A percentile compares a stretch with the other conserved stretches of the same genome.
Conservation (phyloP, 2,113 vertebrate genomes). For the Poeciliopsis occidentalis region DNA sequence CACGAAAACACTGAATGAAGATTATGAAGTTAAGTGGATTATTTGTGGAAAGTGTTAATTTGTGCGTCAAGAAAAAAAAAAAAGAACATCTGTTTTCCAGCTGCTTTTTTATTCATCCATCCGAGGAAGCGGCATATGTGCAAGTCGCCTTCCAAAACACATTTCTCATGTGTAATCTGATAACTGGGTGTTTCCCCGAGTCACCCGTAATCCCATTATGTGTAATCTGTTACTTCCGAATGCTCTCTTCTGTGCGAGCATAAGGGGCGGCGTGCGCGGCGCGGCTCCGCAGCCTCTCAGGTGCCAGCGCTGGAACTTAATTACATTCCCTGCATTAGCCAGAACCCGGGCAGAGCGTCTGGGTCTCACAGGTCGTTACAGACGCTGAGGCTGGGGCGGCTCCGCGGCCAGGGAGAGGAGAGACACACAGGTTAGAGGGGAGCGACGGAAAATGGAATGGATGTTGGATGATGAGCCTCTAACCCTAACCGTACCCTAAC, state of each 20-base stretch:
- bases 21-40: slow-evolving; percentile 66
- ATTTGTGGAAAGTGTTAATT: slow-evolving; percentile 25
- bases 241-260: slow-evolving; percentile 26
- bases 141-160: slow-evolving; percentile 4
- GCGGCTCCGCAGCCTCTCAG: slow-evolving; percentile 66
- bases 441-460: neutral
- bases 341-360: slow-evolving; percentile 60
- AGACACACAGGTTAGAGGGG: slow-evolving; percentile 11
- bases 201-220: slow-evolving; percentile 69
- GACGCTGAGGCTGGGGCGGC: slow-evolving; percentile 34
- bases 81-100: slow-evolving; percentile 6
- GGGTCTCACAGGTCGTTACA: slow-evolving; percentile 75
- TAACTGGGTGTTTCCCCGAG: slow-evolving; percentile 69
- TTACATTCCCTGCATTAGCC: slow-evolving; percentile 81
- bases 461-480: no score
- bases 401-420: slow-evolving; percentile 7
- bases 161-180: slow-evolving; percentile 61
- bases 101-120: slow-evolving; percentile 8
- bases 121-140: neutral
- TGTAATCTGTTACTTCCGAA: slow-evolving; percentile 72
- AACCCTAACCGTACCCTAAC: no score
- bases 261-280: neutral
- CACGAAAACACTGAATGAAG: slow-evolving; percentile 48
- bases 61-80: slow-evolving; percentile 1
- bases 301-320: slow-evolving; percentile 75